These are phyloP conservation scores for Sorex maritimensis DNA, from an alignment of 2,797 vertebrate species.

Conservation along the genomic window DNA sequence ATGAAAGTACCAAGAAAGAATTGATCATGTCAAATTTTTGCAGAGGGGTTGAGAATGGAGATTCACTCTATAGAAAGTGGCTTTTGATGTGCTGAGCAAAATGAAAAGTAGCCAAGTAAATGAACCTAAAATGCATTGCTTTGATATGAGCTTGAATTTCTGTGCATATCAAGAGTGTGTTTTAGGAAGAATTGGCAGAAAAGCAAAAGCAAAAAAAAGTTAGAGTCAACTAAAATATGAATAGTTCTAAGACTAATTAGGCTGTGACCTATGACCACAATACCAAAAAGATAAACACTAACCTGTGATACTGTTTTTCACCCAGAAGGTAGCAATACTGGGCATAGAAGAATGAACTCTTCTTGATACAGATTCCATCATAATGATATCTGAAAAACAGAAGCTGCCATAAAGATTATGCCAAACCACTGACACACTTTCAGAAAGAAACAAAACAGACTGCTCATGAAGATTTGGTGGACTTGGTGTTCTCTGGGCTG, in stretches of 20 bases:
- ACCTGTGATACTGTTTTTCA: conserved; percentile 85
- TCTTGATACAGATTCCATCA: conserved; percentile 88
- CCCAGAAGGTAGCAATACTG: conserved; percentile 87
- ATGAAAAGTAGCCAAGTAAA: neutral
- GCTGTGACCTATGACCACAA: neutral
- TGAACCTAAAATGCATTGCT: neutral
- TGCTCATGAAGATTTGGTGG: neutral
- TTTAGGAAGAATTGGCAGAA: neutral
- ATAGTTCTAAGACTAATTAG: neutral
- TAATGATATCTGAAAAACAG: conserved; percentile 88
- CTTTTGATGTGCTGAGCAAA: neutral
- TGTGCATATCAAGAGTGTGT: neutral
- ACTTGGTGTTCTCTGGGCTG: neutral
- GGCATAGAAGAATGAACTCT: conserved; percentile 87
- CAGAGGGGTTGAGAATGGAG: conserved; percentile 1
- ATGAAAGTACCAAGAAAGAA: neutral
- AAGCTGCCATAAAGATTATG: neutral
- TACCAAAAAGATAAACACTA: conserved; percentile 55
- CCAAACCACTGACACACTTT: conserved; percentile 23
- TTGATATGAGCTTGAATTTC: neutral
- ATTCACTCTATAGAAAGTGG: neutral
- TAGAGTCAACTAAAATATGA: neutral
- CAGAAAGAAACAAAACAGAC: neutral
- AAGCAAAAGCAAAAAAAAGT: neutral
- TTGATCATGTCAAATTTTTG: neutral